A percentile compares a stretch with the other conserved stretches of the same genome.
These are phyloP conservation scores for Melozone crissalis DNA, from an alignment of 2,113 vertebrate genomes.

Conservation along the genomic window DNA sequence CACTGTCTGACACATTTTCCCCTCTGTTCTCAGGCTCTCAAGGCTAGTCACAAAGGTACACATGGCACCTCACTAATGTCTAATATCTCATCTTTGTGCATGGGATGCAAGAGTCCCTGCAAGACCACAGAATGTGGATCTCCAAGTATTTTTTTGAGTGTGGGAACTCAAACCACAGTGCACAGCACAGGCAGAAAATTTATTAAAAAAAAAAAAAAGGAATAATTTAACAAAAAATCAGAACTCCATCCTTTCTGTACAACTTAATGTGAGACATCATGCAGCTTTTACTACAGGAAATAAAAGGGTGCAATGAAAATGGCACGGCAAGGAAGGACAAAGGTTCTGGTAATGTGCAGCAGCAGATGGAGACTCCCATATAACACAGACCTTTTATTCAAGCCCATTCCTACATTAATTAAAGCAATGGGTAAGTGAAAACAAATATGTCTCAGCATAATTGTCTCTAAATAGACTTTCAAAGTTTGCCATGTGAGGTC, in stretches of 20 bases:
- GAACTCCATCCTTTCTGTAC: background rate
- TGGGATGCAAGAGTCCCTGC: background rate
- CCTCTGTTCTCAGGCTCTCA: background rate
- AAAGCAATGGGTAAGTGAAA: conserved; percentile 46
- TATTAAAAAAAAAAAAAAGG: background rate
- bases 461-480: conserved; percentile 35
- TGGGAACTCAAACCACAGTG: background rate
- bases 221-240: background rate
- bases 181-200: background rate
- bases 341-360: conserved; percentile 17
- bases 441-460: conserved; percentile 29
- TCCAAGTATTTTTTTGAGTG: background rate
- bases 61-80: background rate
- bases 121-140: background rate
- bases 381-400: conserved; percentile 46
- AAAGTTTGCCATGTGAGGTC: conserved; percentile 19
- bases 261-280: background rate
- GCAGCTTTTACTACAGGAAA: background rate
- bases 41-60: background rate
- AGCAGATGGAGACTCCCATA: conserved; percentile 59
- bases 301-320: background rate
- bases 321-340: background rate
- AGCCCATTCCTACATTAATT: conserved; percentile 47
- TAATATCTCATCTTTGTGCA: background rate
- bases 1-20: background rate